Percentiles rank a stretch among this genome's conserved stretches.
Evolutionary conservation across 2,113 vertebrate genomes (phyloP).

Genomic region (Diadophis punctatus): DNA sequence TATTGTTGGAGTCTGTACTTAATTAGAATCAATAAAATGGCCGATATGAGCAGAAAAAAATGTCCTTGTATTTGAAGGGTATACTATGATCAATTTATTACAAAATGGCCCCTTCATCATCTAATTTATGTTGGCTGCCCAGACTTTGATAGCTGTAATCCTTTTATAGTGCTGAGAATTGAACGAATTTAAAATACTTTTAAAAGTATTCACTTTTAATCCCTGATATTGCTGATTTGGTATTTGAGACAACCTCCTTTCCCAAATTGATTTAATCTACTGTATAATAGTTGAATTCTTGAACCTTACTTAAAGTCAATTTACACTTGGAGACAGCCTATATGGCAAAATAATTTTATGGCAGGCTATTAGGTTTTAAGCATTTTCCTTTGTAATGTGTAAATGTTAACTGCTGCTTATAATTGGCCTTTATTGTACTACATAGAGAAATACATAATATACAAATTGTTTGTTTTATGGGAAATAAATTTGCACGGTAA

Average conservation of each 20-base stretch:
- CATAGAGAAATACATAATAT: not conserved
- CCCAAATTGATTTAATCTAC: not conserved
- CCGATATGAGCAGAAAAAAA: conserved; percentile 33
- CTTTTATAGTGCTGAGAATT: not conserved
- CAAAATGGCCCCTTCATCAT: not conserved
- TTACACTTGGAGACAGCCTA: not conserved
- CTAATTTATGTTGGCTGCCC: not conserved
- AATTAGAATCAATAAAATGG: conserved; percentile 57
- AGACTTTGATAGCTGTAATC: not conserved
- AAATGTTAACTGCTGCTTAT: not conserved
- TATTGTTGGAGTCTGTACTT: conserved; percentile 50
- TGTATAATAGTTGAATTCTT: not conserved
- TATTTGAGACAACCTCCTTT: not conserved
- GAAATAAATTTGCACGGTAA: not conserved
- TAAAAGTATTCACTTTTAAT: not conserved
- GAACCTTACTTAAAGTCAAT: not conserved
- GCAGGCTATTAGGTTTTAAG: not conserved
- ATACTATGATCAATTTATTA: conserved; percentile 15
- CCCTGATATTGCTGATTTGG: not conserved
- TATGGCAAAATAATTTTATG: not conserved
- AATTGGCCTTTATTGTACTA: not conserved
- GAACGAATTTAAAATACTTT: not conserved
- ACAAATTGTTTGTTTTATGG: not conserved
- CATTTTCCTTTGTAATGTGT: not conserved
- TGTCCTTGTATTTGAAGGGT: conserved; percentile 47